A percentile compares a stretch with the other conserved stretches of the same genome.
Evolutionary conservation across 2,113 vertebrate genomes (phyloP).

Genomic region (Gorsachius goisagi): DNA sequence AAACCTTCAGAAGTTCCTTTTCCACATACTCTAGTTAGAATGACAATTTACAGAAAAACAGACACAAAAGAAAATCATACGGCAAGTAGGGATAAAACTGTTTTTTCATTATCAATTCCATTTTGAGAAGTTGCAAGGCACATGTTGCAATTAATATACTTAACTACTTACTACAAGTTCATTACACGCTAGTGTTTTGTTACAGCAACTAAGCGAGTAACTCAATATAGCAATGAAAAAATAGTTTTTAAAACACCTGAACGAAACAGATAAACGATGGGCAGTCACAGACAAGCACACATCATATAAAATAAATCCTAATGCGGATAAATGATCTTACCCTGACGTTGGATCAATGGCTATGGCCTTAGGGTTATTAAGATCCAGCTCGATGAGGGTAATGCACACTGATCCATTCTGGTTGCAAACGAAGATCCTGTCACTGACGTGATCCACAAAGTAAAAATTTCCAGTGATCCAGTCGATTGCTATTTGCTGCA

Average conservation of each 20-base stretch:
- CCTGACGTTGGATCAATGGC: constrained; percentile 91
- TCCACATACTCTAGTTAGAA: not conserved
- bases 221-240: not conserved
- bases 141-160: not conserved
- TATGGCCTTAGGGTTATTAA: constrained; percentile 90
- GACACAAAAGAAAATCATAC: not conserved
- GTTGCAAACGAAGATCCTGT: constrained; percentile 90
- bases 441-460: constrained; percentile 87
- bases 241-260: not conserved
- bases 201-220: not conserved
- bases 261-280: not conserved
- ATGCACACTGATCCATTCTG: constrained; percentile 84
- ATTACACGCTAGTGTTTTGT: rapidly evolving
- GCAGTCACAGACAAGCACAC: not conserved
- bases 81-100: not conserved
- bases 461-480: constrained; percentile 96
- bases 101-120: not conserved
- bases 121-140: not conserved
- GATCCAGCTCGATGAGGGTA: constrained; percentile 89
- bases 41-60: not conserved
- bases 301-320: not conserved
- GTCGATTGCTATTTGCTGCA: constrained; percentile 91
- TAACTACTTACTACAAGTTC: not conserved
- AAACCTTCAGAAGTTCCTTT: not conserved
- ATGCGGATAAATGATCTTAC: constrained; percentile 73